phyloP scores from a whole-genome alignment of 2,797 vertebrate genomes.

The Eleutherodactylus coqui region DNA sequence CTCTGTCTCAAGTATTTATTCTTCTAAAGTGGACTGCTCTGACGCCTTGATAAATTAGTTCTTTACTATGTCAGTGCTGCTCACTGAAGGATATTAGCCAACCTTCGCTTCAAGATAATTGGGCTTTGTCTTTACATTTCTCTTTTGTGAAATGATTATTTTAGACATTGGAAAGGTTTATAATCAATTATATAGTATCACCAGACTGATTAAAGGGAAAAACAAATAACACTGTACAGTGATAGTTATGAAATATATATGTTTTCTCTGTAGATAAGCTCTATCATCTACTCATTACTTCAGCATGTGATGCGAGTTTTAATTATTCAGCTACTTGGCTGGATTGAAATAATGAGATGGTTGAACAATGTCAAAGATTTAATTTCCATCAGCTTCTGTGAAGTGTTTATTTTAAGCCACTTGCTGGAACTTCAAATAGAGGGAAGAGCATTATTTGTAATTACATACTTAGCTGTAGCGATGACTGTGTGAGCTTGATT shows the following conservation, averaged over 20 bases:
- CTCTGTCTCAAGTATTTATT: no score
- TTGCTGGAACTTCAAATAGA: conserved; percentile 37
- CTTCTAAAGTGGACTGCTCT: conserved; percentile 22
- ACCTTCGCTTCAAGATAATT: conserved; percentile 35
- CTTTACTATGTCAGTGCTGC: background rate
- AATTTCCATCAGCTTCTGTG: conserved; percentile 43
- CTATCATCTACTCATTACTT: conserved; percentile 43
- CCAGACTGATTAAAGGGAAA: conserved; percentile 45
- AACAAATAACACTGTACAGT: conserved; percentile 36
- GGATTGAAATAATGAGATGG: conserved; percentile 39
- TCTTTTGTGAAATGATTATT: conserved; percentile 35
- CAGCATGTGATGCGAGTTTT: conserved; percentile 41
- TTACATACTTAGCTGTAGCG: conserved; percentile 48
- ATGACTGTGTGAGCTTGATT: conserved; percentile 45
- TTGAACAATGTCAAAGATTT: conserved; percentile 58
- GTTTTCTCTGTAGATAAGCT: conserved; percentile 38
- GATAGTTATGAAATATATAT: conserved; percentile 43
- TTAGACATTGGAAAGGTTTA: conserved; percentile 30
- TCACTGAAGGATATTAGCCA: conserved; percentile 35
- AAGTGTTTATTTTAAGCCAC: conserved; percentile 54
- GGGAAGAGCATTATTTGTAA: conserved; percentile 52
- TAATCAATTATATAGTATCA: conserved; percentile 49
- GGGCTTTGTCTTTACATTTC: conserved; percentile 17
- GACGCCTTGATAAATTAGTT: background rate
- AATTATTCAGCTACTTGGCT: conserved; percentile 52